phyloP scores from a whole-genome alignment of 2,797 vertebrate species.

The Schizopygopsis malacanthus region DNA sequence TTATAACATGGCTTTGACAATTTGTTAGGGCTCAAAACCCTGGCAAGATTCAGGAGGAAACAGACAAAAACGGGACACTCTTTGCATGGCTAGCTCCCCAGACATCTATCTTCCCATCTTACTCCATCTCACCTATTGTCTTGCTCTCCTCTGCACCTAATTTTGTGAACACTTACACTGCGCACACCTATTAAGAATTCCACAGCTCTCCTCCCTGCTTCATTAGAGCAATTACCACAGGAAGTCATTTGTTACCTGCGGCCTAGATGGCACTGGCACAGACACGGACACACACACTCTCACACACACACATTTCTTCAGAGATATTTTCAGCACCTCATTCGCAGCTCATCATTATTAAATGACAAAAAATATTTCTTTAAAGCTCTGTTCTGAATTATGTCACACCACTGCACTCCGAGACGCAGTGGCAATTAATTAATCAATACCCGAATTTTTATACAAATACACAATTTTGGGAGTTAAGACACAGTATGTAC shows the following conservation, averaged over 20 bases:
- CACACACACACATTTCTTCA: conserved; percentile 14
- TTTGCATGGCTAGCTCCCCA: conserved; percentile 22
- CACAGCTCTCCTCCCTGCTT: conserved; percentile 47
- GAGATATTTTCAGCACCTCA: conserved; percentile 25
- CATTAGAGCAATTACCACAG: conserved; percentile 56
- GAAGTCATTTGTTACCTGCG: conserved; percentile 56
- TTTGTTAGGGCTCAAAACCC: conserved; percentile 45
- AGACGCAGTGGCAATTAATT: neutral
- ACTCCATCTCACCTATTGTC: conserved; percentile 5
- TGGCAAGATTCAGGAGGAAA: conserved; percentile 37
- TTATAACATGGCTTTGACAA: conserved; percentile 41
- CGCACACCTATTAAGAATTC: conserved; percentile 49
- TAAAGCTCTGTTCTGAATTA: neutral
- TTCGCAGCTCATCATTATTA: conserved; percentile 17
- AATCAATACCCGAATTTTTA: neutral
- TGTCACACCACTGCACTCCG: neutral
- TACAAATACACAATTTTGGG: neutral
- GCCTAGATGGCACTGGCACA: conserved; percentile 43
- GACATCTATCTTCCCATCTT: neutral
- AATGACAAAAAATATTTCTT: neutral
- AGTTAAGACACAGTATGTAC: neutral
- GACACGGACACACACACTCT: conserved; percentile 31
- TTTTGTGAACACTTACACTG: conserved; percentile 61
- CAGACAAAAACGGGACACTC: conserved; percentile 32
- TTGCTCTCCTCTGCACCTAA: conserved; percentile 46